Evolutionary conservation across 2,113 vertebrate species (phyloP).

Genomic region (Hystrix cristata): DNA sequence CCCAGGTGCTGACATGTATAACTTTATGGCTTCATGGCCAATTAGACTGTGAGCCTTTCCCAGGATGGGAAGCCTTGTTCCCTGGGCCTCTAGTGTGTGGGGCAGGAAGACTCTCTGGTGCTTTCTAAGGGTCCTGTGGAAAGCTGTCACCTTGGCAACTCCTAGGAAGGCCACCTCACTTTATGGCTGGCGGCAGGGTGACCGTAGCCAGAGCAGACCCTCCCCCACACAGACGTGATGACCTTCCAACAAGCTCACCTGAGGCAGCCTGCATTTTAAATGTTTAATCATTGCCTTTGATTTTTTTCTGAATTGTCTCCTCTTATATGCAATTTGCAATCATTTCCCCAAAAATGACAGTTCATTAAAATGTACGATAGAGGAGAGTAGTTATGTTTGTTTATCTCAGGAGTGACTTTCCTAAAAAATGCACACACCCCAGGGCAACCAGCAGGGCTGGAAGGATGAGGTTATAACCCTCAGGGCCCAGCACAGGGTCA

Average conservation of each 20-base stretch:
- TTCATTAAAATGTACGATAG: constrained; percentile 71
- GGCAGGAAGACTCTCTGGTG: neutral
- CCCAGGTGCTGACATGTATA: neutral
- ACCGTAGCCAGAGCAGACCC: accelerated
- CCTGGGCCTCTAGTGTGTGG: neutral
- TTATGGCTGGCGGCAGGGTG: neutral
- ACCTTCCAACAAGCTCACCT: neutral
- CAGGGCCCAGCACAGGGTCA: neutral
- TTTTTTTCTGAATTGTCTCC: constrained; percentile 62
- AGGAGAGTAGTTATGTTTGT: constrained; percentile 62
- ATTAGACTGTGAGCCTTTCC: neutral
- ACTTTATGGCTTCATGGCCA: neutral
- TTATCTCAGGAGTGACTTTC: constrained; percentile 72
- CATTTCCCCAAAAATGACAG: constrained; percentile 65
- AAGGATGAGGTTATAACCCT: neutral
- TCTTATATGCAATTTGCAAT: constrained; percentile 79
- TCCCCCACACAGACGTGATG: neutral
- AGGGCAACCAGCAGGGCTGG: neutral
- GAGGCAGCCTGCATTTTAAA: constrained; percentile 45
- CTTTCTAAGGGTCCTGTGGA: neutral
- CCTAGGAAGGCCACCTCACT: accelerated
- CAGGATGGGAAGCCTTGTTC: neutral
- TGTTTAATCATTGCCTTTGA: constrained; percentile 61
- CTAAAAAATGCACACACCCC: constrained; percentile 28
- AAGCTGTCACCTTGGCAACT: neutral